Evolutionary conservation across 2,113 vertebrate genomes (phyloP).

Genomic region (Sander vitreus): DNA sequence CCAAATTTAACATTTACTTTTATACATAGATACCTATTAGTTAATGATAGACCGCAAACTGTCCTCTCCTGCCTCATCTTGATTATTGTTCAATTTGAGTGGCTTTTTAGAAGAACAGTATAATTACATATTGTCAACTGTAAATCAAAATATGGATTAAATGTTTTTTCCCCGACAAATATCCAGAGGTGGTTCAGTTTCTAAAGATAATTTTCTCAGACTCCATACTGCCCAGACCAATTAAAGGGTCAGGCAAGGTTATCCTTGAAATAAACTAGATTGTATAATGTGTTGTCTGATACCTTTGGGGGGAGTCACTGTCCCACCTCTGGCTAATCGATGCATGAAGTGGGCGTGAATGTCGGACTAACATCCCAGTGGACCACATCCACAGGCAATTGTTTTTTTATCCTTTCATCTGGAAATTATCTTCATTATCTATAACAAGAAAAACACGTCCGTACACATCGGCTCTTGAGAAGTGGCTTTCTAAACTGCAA

Average conservation of each 20-base stretch:
- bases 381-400: no score
- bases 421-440: no score
- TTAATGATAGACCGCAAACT: no score
- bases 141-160: not conserved
- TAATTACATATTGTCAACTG: not conserved
- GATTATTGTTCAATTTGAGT: no score
- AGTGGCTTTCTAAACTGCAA: not conserved
- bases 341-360: not conserved
- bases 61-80: no score
- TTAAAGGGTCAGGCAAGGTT: no score
- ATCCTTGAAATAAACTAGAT: no score
- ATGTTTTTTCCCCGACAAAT: not conserved
- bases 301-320: not conserved
- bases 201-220: not conserved
- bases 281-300: no score
- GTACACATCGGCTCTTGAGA: not conserved
- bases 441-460: no score
- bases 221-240: not conserved
- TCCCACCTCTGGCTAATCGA: not conserved
- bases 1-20: not conserved
- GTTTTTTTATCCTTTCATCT: no score
- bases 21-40: no score
- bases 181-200: not conserved
- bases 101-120: not conserved
- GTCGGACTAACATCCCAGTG: not conserved